phyloP scores from a whole-genome alignment of 2,797 vertebrate species.

The Tauraco hartlaubi region DNA sequence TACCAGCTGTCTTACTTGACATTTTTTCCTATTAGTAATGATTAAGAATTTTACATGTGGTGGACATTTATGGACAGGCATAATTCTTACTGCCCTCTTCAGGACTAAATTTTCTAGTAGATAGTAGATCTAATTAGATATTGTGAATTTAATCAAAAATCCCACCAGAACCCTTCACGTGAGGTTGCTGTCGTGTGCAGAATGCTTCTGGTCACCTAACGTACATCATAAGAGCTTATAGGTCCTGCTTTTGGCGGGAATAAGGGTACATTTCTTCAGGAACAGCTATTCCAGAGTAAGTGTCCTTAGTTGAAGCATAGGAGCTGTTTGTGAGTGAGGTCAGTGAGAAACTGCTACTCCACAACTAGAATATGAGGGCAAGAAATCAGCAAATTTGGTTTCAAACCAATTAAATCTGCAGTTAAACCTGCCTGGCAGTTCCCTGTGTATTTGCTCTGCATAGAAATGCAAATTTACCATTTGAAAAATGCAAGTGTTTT shows the following conservation, averaged over 20 bases:
- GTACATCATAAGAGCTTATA: not conserved
- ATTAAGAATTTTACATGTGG: not conserved
- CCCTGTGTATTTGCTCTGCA: not conserved
- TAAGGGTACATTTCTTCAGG: not conserved
- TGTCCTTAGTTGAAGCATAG: not conserved
- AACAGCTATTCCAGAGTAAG: not conserved
- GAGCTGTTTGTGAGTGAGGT: not conserved
- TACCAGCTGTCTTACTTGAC: not conserved
- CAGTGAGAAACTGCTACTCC: not conserved
- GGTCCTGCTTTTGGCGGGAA: not conserved
- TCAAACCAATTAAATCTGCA: not conserved
- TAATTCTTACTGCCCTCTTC: slow-evolving; percentile 86
- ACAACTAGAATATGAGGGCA: not conserved
- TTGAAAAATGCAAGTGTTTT: not conserved
- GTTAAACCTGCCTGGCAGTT: not conserved
- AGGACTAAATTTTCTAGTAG: slow-evolving; percentile 88
- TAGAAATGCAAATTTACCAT: not conserved
- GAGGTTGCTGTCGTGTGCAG: slow-evolving; percentile 82
- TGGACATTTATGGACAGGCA: slow-evolving; percentile 83
- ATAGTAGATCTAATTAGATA: slow-evolving; percentile 82
- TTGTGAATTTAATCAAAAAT: not conserved
- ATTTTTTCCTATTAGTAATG: not conserved
- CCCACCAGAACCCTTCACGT: slow-evolving; percentile 34
- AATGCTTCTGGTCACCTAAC: not conserved
- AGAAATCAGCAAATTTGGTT: not conserved